Conservation (phyloP, 2,113 vertebrate genomes). For the Heterochromis multidens region DNA sequence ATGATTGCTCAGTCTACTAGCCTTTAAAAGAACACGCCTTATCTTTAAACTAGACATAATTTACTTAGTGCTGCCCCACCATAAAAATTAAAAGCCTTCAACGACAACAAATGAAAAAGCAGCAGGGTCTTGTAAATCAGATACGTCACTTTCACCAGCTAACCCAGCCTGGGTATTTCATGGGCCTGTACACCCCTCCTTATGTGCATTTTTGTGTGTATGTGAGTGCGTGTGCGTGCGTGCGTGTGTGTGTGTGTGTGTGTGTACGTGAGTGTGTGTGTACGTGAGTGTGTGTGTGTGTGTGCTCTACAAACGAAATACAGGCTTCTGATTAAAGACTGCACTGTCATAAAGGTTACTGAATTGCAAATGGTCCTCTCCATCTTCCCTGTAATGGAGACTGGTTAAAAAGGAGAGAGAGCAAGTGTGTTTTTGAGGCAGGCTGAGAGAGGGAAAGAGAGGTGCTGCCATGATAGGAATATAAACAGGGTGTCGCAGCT, state of each 20-base stretch:
- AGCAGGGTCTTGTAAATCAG: slow-evolving; percentile 84
- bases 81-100: slow-evolving; percentile 91
- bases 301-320: slow-evolving; percentile 90
- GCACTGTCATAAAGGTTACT: slow-evolving; percentile 99
- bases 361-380: slow-evolving; percentile 99
- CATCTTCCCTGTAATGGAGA: slow-evolving; percentile 96
- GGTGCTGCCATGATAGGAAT: slow-evolving; percentile 74
- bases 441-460: slow-evolving; percentile 38
- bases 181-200: slow-evolving; percentile 85
- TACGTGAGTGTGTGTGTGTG: slow-evolving; percentile 66
- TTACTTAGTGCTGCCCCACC: slow-evolving; percentile 86
- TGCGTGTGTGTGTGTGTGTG: slow-evolving; percentile 40
- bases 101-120: slow-evolving; percentile 91
- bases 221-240: slow-evolving; percentile 24
- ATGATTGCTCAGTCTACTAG: neutral
- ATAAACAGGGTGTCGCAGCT: slow-evolving; percentile 62
- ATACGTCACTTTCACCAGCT: slow-evolving; percentile 83
- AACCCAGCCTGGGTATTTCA: slow-evolving; percentile 89
- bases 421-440: slow-evolving; percentile 44
- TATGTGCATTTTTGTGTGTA: slow-evolving; percentile 79
- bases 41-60: slow-evolving; percentile 80
- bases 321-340: slow-evolving; percentile 99
- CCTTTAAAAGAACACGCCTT: slow-evolving; percentile 30
- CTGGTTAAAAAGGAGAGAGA: slow-evolving; percentile 83
- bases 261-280: slow-evolving; percentile 76